phyloP scores from a whole-genome alignment of 2,888 invertebrate species.

The Latrodectus hesperus region DNA sequence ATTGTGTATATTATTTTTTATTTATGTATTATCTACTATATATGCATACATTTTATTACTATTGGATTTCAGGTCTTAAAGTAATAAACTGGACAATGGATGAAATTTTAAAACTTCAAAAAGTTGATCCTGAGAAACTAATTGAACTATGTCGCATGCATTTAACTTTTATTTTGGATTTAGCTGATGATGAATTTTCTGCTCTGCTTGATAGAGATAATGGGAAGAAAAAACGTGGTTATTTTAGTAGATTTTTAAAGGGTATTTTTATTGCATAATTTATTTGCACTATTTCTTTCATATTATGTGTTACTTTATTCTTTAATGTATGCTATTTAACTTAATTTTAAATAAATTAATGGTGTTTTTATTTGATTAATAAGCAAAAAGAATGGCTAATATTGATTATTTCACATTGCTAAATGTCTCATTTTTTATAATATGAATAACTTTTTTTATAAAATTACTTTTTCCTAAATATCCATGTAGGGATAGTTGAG shows the following conservation, averaged over 20 bases:
- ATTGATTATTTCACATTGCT: too few species aligned
- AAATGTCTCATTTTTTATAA: too few species aligned
- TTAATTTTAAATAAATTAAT: too few species aligned
- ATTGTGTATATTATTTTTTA: not conserved
- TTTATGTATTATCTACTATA: not conserved
- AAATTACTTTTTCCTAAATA: too few species aligned
- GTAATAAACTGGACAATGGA: conserved; percentile 26
- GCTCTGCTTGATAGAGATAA: conserved; percentile 38
- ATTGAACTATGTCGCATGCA: conserved; percentile 67
- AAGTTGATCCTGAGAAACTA: conserved; percentile 57
- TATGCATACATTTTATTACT: not conserved
- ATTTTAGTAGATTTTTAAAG: conserved; percentile 59
- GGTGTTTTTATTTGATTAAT: too few species aligned
- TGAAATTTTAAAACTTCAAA: conserved; percentile 42
- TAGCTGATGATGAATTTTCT: conserved; percentile 64
- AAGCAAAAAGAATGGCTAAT: too few species aligned
- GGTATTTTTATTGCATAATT: conserved; percentile 19
- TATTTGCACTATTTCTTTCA: not conserved
- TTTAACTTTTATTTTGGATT: conserved; percentile 58
- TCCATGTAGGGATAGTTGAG: too few species aligned
- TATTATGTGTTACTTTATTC: too few species aligned
- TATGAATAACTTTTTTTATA: too few species aligned
- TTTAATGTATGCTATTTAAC: too few species aligned
- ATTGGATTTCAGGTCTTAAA: not conserved
- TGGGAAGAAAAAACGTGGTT: conserved; percentile 50